Evolutionary conservation across 2,797 vertebrate genomes (phyloP).

Genomic region (Mico argentatus): DNA sequence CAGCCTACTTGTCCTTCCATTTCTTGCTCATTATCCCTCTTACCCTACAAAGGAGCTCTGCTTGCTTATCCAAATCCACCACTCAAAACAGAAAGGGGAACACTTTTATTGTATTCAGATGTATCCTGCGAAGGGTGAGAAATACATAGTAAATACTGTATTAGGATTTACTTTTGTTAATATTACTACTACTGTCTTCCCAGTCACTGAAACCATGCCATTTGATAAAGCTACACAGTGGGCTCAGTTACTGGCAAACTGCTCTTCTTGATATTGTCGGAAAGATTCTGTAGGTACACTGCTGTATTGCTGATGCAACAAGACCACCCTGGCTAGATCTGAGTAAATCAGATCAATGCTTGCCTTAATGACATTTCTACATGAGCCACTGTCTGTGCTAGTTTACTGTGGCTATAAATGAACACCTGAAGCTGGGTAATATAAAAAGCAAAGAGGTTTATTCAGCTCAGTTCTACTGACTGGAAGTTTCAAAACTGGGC

Average conservation of each 20-base stretch:
- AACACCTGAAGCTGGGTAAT: not conserved
- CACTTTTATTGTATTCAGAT: not conserved
- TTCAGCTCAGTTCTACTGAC: not conserved
- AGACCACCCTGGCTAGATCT: not conserved
- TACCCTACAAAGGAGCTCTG: not conserved
- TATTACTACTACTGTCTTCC: not conserved
- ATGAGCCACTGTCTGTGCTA: not conserved
- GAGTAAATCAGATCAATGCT: not conserved
- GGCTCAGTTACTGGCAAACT: not conserved
- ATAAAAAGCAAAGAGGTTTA: not conserved
- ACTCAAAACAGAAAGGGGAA: not conserved
- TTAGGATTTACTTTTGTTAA: not conserved
- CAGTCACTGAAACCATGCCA: not conserved
- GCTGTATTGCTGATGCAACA: not conserved
- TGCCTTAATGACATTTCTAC: not conserved
- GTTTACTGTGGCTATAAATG: not conserved
- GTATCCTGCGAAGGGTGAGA: not conserved
- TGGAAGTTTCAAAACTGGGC: not conserved
- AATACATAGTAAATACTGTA: not conserved
- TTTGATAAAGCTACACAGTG: not conserved
- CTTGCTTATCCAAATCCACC: not conserved
- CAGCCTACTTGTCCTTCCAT: not conserved
- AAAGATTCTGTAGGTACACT: not conserved
- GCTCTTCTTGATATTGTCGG: not conserved
- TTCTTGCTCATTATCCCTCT: not conserved